Evolutionary conservation across 2,113 vertebrate species (phyloP).

Genomic region (Amphiprion percula): DNA sequence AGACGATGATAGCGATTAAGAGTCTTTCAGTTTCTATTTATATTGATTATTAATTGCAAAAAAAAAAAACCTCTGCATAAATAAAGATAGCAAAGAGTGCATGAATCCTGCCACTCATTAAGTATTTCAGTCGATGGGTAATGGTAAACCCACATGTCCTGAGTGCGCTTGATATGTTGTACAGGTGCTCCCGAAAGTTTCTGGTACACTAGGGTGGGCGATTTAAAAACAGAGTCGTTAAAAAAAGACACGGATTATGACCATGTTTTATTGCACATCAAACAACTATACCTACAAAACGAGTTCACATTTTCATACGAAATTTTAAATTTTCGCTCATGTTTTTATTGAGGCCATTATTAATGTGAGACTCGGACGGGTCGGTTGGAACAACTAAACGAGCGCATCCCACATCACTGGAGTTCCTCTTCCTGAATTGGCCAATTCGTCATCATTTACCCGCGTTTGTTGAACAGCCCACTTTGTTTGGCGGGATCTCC

Average conservation of each 20-base stretch:
- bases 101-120: too few species aligned
- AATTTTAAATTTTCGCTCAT: background rate
- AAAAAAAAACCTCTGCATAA: too few species aligned
- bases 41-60: background rate
- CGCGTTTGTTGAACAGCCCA: constrained; percentile 66
- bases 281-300: background rate
- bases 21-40: too few species aligned
- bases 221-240: too few species aligned
- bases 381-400: constrained; percentile 8
- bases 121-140: too few species aligned
- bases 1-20: too few species aligned
- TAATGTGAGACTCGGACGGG: fast-evolving
- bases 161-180: constrained; percentile 34
- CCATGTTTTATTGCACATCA: fast-evolving
- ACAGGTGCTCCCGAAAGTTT: background rate
- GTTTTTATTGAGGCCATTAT: too few species aligned
- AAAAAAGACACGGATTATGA: background rate
- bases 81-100: too few species aligned
- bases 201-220: background rate
- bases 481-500: constrained; percentile 70
- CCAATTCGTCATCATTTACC: constrained; percentile 60
- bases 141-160: background rate
- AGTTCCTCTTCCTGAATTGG: constrained; percentile 42
- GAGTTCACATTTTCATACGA: too few species aligned
- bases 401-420: constrained; percentile 1